These are phyloP conservation scores for Pipistrellus kuhlii DNA, from an alignment of 2,797 vertebrate genomes.

Conservation along the genomic window DNA sequence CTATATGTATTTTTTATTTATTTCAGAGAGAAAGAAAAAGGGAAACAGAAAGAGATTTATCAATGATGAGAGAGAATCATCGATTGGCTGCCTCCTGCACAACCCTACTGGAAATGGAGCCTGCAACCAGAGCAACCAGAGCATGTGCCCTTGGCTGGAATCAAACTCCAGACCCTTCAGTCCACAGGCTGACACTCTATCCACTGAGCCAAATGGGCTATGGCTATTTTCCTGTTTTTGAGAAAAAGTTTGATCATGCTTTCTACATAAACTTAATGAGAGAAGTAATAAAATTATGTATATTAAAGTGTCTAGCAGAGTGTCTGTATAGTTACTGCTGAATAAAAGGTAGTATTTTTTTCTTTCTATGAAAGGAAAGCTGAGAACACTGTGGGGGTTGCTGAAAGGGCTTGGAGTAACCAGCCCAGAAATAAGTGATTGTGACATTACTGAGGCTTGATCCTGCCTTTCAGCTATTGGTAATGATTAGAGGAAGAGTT, in stretches of 20 bases:
- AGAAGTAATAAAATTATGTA: neutral
- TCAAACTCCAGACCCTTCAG: too few relatives aligned
- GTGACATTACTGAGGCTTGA: neutral
- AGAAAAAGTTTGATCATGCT: neutral
- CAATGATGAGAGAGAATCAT: too few relatives aligned
- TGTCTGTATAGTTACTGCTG: neutral
- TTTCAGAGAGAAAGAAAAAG: too few relatives aligned
- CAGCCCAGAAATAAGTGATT: neutral
- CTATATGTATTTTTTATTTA: too few relatives aligned
- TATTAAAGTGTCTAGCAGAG: neutral
- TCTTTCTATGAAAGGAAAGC: constrained; percentile 38
- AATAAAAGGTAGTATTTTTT: constrained; percentile 5
- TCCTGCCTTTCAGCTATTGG: neutral
- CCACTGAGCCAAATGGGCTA: too few relatives aligned
- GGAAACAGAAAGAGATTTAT: too few relatives aligned
- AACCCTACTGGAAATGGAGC: too few relatives aligned
- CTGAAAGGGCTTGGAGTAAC: neutral
- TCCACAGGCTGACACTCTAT: too few relatives aligned
- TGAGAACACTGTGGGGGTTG: neutral
- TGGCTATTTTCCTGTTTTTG: neutral
- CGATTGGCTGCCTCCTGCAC: too few relatives aligned
- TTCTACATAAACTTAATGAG: neutral
- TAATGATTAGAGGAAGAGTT: neutral
- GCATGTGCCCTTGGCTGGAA: too few relatives aligned
- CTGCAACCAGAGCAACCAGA: too few relatives aligned